These are phyloP conservation scores for Cantharis rufa DNA, from an alignment of 2,888 invertebrate genomes.

Conservation along the genomic window DNA sequence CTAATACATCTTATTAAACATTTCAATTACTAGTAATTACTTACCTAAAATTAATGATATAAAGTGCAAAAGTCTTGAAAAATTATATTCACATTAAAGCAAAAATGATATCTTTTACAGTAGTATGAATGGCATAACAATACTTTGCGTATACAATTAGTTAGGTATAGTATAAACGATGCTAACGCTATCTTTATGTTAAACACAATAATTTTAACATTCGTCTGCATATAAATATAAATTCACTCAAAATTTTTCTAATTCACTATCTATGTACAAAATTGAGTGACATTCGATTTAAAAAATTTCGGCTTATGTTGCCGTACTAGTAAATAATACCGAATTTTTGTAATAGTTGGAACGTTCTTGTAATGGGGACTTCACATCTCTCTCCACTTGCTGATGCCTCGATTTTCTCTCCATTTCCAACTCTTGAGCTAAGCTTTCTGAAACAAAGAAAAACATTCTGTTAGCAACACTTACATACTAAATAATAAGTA, in stretches of 20 bases:
- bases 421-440: constrained; percentile 86
- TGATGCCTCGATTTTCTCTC: constrained; percentile 84
- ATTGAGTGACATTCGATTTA: background rate
- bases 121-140: constrained; percentile 4
- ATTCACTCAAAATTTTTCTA: constrained; percentile 1
- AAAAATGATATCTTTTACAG: background rate
- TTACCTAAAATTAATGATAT: background rate
- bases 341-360: constrained; percentile 88
- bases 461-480: background rate
- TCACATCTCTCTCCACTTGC: constrained; percentile 78
- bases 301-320: constrained; percentile 62
- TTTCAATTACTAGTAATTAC: background rate
- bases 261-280: constrained; percentile 1
- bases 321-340: constrained; percentile 86
- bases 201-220: background rate
- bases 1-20: background rate
- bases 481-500: too few species aligned
- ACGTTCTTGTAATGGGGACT: constrained; percentile 82
- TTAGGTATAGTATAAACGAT: constrained; percentile 16
- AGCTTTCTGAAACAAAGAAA: constrained; percentile 70
- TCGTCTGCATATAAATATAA: background rate
- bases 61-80: constrained; percentile 11
- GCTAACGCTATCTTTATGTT: constrained; percentile 10
- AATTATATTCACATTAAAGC: background rate
- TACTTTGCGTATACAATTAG: constrained; percentile 20